phyloP scores from a whole-genome alignment of 2,797 vertebrate genomes.

The Anguilla anguilla region DNA sequence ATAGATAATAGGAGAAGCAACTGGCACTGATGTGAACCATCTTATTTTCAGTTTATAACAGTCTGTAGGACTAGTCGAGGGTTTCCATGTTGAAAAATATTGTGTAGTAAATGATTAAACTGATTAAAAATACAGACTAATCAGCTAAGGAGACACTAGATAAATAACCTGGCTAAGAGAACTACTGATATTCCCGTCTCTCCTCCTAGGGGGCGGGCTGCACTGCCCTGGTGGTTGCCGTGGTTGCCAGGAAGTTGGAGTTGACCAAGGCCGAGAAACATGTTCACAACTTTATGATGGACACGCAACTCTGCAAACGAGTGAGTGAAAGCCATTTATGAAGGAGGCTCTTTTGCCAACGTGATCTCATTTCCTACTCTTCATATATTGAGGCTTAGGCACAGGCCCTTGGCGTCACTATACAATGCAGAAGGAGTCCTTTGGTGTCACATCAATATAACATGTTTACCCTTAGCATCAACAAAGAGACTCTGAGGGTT shows the following conservation, averaged over 20 bases:
- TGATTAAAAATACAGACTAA: neutral
- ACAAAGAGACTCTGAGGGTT: too few species aligned
- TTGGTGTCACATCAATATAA: too few species aligned
- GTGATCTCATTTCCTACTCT: too few species aligned
- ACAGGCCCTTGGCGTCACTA: too few species aligned
- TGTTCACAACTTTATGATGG: conserved; percentile 95
- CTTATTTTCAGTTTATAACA: neutral
- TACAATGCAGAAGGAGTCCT: too few species aligned
- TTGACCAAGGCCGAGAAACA: conserved; percentile 92
- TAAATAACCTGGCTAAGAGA: neutral
- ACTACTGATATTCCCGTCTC: conserved; percentile 44
- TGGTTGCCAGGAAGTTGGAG: conserved; percentile 88
- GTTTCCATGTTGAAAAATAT: neutral
- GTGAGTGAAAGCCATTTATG: conserved; percentile 62
- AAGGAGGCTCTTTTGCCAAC: neutral
- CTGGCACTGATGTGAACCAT: neutral
- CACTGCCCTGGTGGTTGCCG: conserved; percentile 84
- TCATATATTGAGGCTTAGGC: too few species aligned
- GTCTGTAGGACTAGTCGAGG: neutral
- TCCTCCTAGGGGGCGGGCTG: conserved; percentile 79
- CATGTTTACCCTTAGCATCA: too few species aligned
- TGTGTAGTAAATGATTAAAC: neutral
- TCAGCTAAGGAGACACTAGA: neutral
- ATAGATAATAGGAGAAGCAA: neutral
- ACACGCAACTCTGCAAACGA: conserved; percentile 90